Evolutionary conservation across 2,888 invertebrate species (phyloP).

Genomic region (Diarsia dahlii): DNA sequence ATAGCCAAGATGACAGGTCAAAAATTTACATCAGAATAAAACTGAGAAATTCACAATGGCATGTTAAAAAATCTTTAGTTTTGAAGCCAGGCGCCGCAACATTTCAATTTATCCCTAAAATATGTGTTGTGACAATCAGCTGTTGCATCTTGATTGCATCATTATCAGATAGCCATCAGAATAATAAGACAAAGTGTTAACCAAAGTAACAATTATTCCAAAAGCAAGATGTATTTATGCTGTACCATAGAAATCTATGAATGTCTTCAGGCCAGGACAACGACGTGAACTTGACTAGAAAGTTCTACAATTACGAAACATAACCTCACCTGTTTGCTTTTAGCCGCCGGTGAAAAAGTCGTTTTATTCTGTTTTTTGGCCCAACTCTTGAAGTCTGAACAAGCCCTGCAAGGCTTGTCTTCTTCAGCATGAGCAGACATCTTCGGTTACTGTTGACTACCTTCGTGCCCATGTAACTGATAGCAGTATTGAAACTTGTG

Average conservation of each 20-base stretch:
- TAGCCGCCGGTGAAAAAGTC: conserved; percentile 71
- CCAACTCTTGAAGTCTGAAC: conserved; percentile 94
- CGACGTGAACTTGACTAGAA: conserved; percentile 44
- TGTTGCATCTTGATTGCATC: conserved; percentile 48
- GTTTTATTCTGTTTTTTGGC: conserved; percentile 91
- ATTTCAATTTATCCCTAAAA: background rate
- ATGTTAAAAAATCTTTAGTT: background rate
- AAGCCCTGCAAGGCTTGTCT: conserved; percentile 92
- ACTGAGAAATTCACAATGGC: background rate
- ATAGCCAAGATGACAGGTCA: background rate
- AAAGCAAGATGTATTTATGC: background rate
- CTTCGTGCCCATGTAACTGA: conserved; percentile 68
- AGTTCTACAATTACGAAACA: conserved; percentile 59
- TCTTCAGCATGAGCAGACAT: conserved; percentile 84
- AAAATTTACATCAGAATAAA: background rate
- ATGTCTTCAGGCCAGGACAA: background rate
- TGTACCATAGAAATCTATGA: background rate
- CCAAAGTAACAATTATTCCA: background rate
- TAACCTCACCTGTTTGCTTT: conserved; percentile 81
- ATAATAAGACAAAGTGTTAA: background rate
- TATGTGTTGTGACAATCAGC: conserved; percentile 40
- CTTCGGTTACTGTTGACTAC: conserved; percentile 56
- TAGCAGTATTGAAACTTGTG: conserved; percentile 63
- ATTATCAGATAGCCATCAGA: conserved; percentile 12
- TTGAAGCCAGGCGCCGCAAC: background rate